Evolutionary conservation across 2,113 vertebrate species (phyloP), one percentile per base, ranked within the genome.

Genomic region (Pogonocichla stellata): DNA sequence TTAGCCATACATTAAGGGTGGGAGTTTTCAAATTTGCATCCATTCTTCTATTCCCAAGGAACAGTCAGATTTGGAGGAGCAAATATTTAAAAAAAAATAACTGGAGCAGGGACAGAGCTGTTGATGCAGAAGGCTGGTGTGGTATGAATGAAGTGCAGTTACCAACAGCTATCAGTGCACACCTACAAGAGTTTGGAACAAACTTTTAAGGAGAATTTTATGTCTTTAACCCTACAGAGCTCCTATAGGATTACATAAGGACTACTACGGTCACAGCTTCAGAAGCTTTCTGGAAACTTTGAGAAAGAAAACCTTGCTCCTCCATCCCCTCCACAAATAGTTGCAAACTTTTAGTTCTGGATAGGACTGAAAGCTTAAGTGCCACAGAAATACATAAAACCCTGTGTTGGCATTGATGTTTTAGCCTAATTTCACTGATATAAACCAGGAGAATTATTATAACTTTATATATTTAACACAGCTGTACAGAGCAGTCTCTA

Each of bases 81-180:
- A 85, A 70, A 23, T 19, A 23, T 43, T 17, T 5, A 14, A 72
- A 20, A 14, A 72, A 20, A 78, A 81, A 9, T 4, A 45, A 47
- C 22, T 45, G 48, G 65, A 57, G 33, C 13, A 40, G 24, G 33
- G 38, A 79, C 67, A 92, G 16, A 11, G 51, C 38, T 17, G 58
- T 20, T 45, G 80, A 81, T 10, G 65, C 62, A 73, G 65, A 56
- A 58, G 61, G 65, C 19, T 14, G 28, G 14, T 4, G n/a, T 1
- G 16, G 43, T 3, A 9, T 3, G 38, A 57, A n/a, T 1, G 17
- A 58, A 66, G 50, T 2, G 0, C 5, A 40, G 33, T 33, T 43
- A 70, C 57, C 71, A 60, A 50, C 51, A 77, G 31, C 69, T 19
- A 31, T 19, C 75, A 66, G 28, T 3, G 62, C 50, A 65, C 7